Evolutionary conservation across 2,113 vertebrate species (phyloP).

Genomic region (Rafetus swinhoei): DNA sequence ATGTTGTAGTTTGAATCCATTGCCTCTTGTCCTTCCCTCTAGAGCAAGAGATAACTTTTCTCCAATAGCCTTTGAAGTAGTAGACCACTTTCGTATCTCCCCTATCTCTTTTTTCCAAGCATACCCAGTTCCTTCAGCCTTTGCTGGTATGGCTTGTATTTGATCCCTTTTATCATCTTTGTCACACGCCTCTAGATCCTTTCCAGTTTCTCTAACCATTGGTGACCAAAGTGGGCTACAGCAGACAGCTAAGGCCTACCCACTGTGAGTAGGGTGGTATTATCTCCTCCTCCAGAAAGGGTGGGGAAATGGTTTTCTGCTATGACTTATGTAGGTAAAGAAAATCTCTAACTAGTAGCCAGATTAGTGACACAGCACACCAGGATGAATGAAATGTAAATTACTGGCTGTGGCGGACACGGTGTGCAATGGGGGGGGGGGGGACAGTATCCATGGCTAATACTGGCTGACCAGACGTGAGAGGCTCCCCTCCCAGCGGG

Average conservation of each 20-base stretch:
- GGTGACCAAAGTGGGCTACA: background rate
- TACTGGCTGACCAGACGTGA: background rate
- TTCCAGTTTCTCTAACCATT: background rate
- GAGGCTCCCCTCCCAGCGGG: background rate
- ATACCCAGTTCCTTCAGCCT: background rate
- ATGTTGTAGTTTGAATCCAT: background rate
- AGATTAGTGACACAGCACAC: background rate
- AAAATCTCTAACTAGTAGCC: background rate
- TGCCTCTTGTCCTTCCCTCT: background rate
- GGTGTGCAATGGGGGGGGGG: background rate
- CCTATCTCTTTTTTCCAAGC: background rate
- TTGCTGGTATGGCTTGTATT: background rate
- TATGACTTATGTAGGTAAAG: background rate
- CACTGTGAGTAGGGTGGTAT: background rate
- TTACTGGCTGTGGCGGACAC: background rate
- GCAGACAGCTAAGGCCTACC: background rate
- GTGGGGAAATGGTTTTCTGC: background rate
- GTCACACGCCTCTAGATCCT: background rate
- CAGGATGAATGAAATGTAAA: background rate
- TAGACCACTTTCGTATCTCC: background rate
- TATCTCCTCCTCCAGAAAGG: background rate
- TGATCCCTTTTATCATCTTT: background rate
- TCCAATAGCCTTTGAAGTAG: background rate
- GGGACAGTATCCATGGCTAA: background rate
- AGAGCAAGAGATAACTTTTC: background rate